A percentile compares a stretch with the other conserved stretches of the same genome.
These are phyloP conservation scores for Melipona beecheii DNA, from an alignment of 2,888 invertebrate genomes.

Conservation along the genomic window DNA sequence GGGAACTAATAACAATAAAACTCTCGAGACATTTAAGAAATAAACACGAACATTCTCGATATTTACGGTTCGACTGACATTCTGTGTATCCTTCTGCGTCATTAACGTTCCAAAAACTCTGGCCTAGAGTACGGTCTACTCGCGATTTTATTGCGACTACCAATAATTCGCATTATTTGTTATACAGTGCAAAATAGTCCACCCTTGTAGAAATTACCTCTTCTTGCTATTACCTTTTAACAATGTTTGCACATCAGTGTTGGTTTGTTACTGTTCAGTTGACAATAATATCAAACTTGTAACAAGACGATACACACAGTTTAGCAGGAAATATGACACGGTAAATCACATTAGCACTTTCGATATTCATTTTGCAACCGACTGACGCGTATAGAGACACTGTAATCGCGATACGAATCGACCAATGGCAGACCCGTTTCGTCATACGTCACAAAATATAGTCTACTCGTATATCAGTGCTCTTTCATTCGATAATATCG, in stretches of 20 bases:
- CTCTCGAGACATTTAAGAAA: constrained; percentile 4
- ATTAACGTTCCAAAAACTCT: not conserved
- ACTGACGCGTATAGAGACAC: not conserved
- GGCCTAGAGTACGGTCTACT: not conserved
- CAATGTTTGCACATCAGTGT: not conserved
- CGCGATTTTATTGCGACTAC: too few relatives aligned
- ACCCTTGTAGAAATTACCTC: too few relatives aligned
- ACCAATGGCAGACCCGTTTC: not conserved
- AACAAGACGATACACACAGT: too few relatives aligned
- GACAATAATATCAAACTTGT: not conserved
- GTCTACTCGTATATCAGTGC: not conserved
- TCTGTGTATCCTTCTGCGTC: not conserved
- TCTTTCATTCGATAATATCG: not conserved
- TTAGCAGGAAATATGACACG: not conserved
- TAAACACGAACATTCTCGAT: not conserved
- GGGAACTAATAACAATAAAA: constrained; percentile 5
- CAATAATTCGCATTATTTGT: not conserved
- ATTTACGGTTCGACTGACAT: not conserved
- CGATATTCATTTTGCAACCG: not conserved
- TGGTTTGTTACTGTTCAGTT: not conserved
- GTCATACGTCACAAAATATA: not conserved
- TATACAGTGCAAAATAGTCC: not conserved
- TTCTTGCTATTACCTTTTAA: not conserved
- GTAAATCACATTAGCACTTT: not conserved
- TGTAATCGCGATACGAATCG: not conserved